phyloP scores from a whole-genome alignment of 1,140 invertebrate species.

The Drosophila sturtevanti region DNA sequence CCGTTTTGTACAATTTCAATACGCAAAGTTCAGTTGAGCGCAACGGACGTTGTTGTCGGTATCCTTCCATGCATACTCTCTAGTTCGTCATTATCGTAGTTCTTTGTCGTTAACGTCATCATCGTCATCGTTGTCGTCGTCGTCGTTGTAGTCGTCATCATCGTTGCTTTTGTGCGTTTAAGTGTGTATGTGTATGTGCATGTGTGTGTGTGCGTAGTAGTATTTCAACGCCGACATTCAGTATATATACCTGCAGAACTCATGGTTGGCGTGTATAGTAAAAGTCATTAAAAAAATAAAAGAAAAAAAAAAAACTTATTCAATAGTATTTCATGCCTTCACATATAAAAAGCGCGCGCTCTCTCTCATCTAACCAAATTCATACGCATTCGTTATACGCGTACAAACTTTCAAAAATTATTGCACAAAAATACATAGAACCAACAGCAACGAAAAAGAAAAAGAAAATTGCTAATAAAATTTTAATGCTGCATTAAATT shows the following conservation, averaged over 20 bases:
- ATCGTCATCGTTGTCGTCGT: constrained; percentile 37
- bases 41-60: constrained; percentile 69
- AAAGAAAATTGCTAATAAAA: constrained; percentile 57
- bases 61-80: constrained; percentile 16
- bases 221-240: constrained; percentile 53
- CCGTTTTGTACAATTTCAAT: constrained; percentile 64
- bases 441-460: constrained; percentile 35
- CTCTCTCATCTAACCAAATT: constrained; percentile 35
- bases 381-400: constrained; percentile 5
- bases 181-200: constrained; percentile 28
- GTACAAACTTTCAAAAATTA: constrained; percentile 55
- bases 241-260: constrained; percentile 52
- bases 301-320: constrained; percentile 60
- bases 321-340: constrained; percentile 73
- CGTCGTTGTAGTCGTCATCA: constrained; percentile 26
- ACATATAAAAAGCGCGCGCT: constrained; percentile 57
- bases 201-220: constrained; percentile 65
- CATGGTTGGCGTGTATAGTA: constrained; percentile 71
- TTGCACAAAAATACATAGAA: too few species aligned
- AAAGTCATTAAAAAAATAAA: constrained; percentile 68
- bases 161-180: constrained; percentile 13
- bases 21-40: constrained; percentile 81
- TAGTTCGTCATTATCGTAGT: background rate
- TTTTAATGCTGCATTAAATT: constrained; percentile 71
- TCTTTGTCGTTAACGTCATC: background rate